Base-by-base conservation (phyloP, 1,140 invertebrate genomes). In the Triops cancriformis region DNA sequence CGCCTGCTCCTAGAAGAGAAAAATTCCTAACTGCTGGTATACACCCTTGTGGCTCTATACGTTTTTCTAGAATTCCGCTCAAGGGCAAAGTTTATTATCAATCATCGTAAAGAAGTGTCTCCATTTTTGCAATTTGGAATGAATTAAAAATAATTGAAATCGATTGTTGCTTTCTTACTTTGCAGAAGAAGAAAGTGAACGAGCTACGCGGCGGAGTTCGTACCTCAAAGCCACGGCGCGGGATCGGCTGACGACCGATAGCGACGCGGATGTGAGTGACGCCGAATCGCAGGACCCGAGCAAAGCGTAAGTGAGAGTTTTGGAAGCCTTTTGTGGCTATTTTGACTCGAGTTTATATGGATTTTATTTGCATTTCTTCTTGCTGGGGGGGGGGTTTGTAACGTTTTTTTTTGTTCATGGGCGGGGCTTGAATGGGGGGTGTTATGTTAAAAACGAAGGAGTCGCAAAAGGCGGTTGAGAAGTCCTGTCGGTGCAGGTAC, bases 201-300 rank as follows among this genome's bases (percentile, higher is more conserved):
- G 94, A 79, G 89, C 92, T 18, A 93, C 92, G 82, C 88, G 95
- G 81, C 87, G 95, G 80, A 93, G 95, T 73, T 97, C 94, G 1
- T 97, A 97, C 85, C 85, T 97, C 79, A 94, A 94, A 86, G 95
- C 95, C 10, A 96, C 94, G 27, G 84, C 85, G 26, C 83, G 83
- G 42, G 85, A 86, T 74, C 80, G 85, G 73, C 81, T 83, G 37
- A 82, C 84, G 76, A 79, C 82, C 26, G 83, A 83, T 73, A 76
- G 26, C 37, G 76, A 77, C 23, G 27, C 72, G 43, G 76, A 77
- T 18, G 42, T 41, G n/a, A 74, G 74, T 23, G 74, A 78, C n/a
- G 43, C 28, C 43, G 78, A 79, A 73, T 31, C 31, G 26, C 64
- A 79, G 26, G 4, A 31, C 12, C 64, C 18, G 31, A 26, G 11